Percentiles rank a stretch among this genome's conserved stretches.
phyloP scores from a whole-genome alignment of 2,888 invertebrate species.

The Cactoblastis cactorum region DNA sequence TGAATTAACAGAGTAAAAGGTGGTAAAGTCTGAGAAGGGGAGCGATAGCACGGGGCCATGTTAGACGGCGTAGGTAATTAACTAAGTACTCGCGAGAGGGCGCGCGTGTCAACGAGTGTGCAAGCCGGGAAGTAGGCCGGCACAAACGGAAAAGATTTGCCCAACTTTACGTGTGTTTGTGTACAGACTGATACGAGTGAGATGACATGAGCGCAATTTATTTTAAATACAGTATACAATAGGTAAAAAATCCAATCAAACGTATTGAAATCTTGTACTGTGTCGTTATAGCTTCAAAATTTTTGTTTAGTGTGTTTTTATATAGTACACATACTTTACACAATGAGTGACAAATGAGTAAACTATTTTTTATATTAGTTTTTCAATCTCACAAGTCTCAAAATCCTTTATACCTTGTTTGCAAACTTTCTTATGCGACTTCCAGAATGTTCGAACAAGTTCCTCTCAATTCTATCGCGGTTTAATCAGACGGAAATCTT shows the following conservation, averaged over 20 bases:
- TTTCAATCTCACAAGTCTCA: neutral
- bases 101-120: slow-evolving; percentile 4
- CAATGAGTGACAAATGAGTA: too few species aligned
- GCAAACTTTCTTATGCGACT: neutral
- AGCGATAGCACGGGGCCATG: neutral
- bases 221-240: too few species aligned
- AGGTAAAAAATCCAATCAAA: too few species aligned
- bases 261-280: too few species aligned
- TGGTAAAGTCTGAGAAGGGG: neutral
- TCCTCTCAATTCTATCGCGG: neutral
- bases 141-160: neutral
- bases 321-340: too few species aligned
- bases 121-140: neutral
- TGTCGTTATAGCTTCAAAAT: too few species aligned
- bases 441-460: neutral
- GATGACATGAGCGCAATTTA: too few species aligned
- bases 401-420: neutral
- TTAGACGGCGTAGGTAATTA: neutral
- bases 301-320: too few species aligned
- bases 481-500: too few species aligned
- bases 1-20: neutral
- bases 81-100: slow-evolving; percentile 6
- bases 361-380: too few species aligned
- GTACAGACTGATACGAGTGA: neutral
- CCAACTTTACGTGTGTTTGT: neutral